Conservation (phyloP, 2,888 invertebrate genomes). For the Heliothis peltigera region DNA sequence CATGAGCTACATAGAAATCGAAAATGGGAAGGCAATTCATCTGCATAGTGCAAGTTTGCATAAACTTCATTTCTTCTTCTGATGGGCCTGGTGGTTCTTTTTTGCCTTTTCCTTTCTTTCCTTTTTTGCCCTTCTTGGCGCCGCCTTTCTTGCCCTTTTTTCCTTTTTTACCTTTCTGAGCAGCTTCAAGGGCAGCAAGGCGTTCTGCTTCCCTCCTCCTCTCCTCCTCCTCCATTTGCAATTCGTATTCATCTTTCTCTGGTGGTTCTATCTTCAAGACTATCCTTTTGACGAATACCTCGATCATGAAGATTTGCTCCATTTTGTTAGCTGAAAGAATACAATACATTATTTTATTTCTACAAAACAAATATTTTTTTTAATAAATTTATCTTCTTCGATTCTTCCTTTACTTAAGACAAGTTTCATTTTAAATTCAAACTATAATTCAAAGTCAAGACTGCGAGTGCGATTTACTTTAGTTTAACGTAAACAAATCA, state of each 20-base stretch:
- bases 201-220: slow-evolving; percentile 76
- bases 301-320: slow-evolving; percentile 88
- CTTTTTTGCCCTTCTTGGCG: slow-evolving; percentile 69
- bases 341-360: too few species aligned
- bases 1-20: slow-evolving; percentile 86
- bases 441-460: too few species aligned
- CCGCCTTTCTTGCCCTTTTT: slow-evolving; percentile 46
- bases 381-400: too few species aligned
- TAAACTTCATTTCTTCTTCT: slow-evolving; percentile 86
- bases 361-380: too few species aligned
- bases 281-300: slow-evolving; percentile 84
- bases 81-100: slow-evolving; percentile 82
- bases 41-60: slow-evolving; percentile 85
- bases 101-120: slow-evolving; percentile 70
- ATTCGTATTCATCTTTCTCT: slow-evolving; percentile 84
- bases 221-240: slow-evolving; percentile 80
- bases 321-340: slow-evolving; percentile 62
- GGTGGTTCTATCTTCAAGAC: slow-evolving; percentile 83
- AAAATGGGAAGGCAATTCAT: slow-evolving; percentile 85
- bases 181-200: slow-evolving; percentile 77
- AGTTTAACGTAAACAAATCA: too few species aligned
- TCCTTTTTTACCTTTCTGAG: slow-evolving; percentile 70
- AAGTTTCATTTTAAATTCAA: too few species aligned
- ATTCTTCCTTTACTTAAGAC: too few species aligned
- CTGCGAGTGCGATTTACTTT: too few species aligned